A percentile compares a stretch with the other conserved stretches of the same genome.
These are phyloP conservation scores for Holothuria leucospilota DNA, from an alignment of 53 echinoderm and acorn worm genomes.

Conservation along the genomic window DNA sequence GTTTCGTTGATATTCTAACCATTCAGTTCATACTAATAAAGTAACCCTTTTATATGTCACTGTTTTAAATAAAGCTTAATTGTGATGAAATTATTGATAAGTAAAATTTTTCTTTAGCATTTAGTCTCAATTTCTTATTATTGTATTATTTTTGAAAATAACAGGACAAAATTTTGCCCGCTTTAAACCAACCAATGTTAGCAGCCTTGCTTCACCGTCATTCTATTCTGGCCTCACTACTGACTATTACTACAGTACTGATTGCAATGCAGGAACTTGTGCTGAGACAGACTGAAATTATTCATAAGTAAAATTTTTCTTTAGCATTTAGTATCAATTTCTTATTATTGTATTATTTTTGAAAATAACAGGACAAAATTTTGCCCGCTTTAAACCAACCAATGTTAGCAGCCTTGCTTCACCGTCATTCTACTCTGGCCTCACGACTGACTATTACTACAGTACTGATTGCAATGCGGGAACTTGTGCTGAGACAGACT, in stretches of 20 bases:
- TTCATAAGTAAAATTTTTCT: too few relatives aligned
- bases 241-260: conserved; percentile 54
- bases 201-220: conserved; percentile 42
- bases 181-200: conserved; percentile 60
- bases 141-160: too few relatives aligned
- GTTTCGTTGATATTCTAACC: too few relatives aligned
- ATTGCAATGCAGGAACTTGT: conserved; percentile 59
- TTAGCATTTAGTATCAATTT: too few relatives aligned
- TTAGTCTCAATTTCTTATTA: too few relatives aligned
- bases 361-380: conserved; percentile 55
- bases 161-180: conserved; percentile 68
- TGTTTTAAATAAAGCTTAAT: too few relatives aligned
- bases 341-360: not conserved
- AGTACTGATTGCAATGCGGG: conserved; percentile 54
- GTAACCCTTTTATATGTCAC: too few relatives aligned
- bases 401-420: conserved; percentile 61
- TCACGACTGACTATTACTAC: conserved; percentile 52
- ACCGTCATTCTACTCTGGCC: conserved; percentile 19
- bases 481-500: conserved; percentile 54
- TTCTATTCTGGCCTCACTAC: conserved; percentile 40
- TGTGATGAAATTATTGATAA: too few relatives aligned
- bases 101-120: too few relatives aligned
- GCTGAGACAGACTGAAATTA: conserved; percentile 23
- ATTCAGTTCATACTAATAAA: too few relatives aligned
- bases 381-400: conserved; percentile 58